A percentile compares a stretch with the other conserved stretches of the same genome.
These are phyloP conservation scores for Eupeodes luniger DNA, from an alignment of 2,888 invertebrate genomes.

Conservation along the genomic window DNA sequence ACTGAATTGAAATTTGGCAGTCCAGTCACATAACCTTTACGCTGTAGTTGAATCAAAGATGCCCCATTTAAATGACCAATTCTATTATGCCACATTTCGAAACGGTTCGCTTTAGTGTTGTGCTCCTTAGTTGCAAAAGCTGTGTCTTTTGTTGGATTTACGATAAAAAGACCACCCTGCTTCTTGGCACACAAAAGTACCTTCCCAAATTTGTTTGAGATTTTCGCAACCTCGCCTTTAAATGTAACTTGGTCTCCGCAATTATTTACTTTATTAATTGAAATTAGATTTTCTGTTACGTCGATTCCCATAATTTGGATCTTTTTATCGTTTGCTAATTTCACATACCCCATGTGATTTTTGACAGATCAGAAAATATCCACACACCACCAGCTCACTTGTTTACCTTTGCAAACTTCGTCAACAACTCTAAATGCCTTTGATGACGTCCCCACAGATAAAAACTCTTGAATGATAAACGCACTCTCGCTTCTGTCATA, in stretches of 20 bases:
- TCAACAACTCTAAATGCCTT: not conserved
- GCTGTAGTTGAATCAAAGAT: no score
- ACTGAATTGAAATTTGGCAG: not conserved
- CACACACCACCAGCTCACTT: no score
- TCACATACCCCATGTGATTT: not conserved
- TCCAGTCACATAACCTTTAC: no score
- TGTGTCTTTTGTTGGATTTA: no score
- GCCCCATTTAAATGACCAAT: not conserved
- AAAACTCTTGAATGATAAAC: not conserved
- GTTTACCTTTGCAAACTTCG: not conserved
- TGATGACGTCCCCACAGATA: constrained; percentile 14
- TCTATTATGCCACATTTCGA: constrained; percentile 8
- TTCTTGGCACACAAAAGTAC: no score
- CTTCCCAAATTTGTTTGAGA: not conserved
- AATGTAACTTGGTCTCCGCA: not conserved
- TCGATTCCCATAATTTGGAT: not conserved
- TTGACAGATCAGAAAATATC: not conserved
- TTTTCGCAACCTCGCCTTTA: not conserved
- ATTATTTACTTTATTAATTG: not conserved
- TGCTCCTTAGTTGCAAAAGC: no score
- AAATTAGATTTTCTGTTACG: not conserved
- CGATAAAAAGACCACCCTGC: no score
- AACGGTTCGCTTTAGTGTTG: not conserved
- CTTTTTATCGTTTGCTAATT: not conserved
- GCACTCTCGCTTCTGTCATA: no score